phyloP scores from a whole-genome alignment of 2,113 vertebrate genomes.

The Todiramphus chloris region DNA sequence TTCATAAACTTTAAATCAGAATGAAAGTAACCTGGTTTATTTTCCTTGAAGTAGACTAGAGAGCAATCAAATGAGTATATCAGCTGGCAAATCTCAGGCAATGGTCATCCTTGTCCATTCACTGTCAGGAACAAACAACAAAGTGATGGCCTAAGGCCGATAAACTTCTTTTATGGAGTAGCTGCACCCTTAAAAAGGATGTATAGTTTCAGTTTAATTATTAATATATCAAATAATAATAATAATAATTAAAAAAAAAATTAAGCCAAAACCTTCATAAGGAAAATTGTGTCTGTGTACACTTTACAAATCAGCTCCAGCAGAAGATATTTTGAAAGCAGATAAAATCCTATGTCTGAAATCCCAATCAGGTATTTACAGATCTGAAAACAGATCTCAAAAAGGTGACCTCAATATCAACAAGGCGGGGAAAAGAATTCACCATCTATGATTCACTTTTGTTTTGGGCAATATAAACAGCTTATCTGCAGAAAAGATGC shows the following conservation, averaged over 20 bases:
- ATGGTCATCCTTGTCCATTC: neutral
- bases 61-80: neutral
- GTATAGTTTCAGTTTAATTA: neutral
- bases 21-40: neutral
- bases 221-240: neutral
- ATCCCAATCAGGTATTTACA: neutral
- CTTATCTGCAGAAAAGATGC: neutral
- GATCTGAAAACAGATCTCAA: neutral
- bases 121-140: neutral
- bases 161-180: neutral
- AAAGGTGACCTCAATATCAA: neutral
- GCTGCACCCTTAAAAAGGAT: neutral
- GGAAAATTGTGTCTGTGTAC: neutral
- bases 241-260: neutral
- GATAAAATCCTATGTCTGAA: neutral
- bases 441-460: neutral
- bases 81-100: neutral
- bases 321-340: neutral
- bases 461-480: neutral
- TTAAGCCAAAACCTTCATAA: neutral
- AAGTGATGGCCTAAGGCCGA: neutral
- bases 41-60: neutral
- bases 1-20: neutral
- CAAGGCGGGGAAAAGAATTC: neutral
- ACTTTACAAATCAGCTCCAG: neutral